Evolutionary conservation across 2,797 vertebrate species (phyloP).

Genomic region (Muscicapa comitata): DNA sequence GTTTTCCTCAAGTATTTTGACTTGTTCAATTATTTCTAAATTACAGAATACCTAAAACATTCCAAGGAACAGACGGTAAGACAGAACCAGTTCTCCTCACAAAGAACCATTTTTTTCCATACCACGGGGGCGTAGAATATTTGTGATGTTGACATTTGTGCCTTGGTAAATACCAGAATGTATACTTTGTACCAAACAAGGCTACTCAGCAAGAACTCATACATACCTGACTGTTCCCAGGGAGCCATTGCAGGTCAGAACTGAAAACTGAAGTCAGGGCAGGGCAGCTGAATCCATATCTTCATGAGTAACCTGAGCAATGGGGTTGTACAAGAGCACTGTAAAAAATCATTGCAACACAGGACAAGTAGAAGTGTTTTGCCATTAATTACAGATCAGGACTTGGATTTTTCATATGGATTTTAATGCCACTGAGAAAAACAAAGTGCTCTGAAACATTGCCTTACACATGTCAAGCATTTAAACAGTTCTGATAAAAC

Average conservation of each 20-base stretch:
- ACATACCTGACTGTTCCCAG: neutral
- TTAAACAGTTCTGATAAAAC: neutral
- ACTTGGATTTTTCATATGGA: neutral
- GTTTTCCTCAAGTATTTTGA: neutral
- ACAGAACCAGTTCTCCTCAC: neutral
- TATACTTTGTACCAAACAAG: neutral
- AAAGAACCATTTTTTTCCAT: neutral
- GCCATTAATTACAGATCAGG: neutral
- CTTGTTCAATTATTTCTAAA: neutral
- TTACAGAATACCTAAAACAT: neutral
- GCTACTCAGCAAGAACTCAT: neutral
- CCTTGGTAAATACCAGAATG: neutral
- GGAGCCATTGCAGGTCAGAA: neutral
- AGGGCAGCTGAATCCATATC: neutral
- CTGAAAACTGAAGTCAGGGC: neutral
- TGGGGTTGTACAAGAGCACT: rapidly evolving
- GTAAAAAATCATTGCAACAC: neutral
- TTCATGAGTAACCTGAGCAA: neutral
- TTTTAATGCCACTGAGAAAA: neutral
- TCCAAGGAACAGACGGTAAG: neutral
- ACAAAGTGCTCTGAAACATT: neutral
- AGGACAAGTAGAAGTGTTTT: neutral
- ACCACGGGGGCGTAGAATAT: neutral
- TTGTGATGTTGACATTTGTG: constrained; percentile 3
- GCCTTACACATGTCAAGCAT: neutral